Conservation (phyloP, 2,888 invertebrate genomes). For the Brachyopa scutellaris region DNA sequence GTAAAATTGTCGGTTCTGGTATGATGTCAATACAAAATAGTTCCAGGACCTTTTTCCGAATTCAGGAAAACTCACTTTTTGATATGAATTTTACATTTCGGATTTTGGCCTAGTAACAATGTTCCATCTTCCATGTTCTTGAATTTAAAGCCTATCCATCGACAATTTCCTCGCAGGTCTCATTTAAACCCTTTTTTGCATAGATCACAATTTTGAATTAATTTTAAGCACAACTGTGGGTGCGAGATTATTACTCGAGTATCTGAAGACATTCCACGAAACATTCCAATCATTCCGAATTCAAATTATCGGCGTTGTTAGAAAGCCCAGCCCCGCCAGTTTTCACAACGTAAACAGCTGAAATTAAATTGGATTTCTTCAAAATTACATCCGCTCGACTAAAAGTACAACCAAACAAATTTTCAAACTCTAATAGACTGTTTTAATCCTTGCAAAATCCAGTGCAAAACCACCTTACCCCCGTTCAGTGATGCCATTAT, state of each 20-base stretch:
- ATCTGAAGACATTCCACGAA: neutral
- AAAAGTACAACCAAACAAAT: conserved; percentile 9
- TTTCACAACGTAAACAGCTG: neutral
- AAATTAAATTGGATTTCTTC: conserved; percentile 23
- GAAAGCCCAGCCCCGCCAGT: neutral
- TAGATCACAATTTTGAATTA: too few relatives aligned
- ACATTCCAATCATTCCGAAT: conserved; percentile 2
- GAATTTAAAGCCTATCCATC: too few relatives aligned
- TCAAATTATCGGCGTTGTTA: conserved; percentile 23
- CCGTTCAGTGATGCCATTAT: conserved; percentile 12
- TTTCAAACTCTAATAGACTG: conserved; percentile 11
- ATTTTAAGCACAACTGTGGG: neutral
- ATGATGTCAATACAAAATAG: too few relatives aligned
- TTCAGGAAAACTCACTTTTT: too few relatives aligned
- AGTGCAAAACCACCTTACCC: neutral
- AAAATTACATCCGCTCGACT: neutral
- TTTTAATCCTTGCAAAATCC: conserved; percentile 16
- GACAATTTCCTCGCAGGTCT: too few relatives aligned
- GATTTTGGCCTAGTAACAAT: too few relatives aligned
- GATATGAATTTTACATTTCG: too few relatives aligned
- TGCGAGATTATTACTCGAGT: conserved; percentile 3
- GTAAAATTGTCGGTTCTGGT: too few relatives aligned
- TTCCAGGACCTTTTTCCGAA: too few relatives aligned
- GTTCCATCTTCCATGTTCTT: too few relatives aligned
- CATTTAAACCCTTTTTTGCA: too few relatives aligned